A percentile compares a stretch with the other conserved stretches of the same genome.
Conservation (phyloP, 2,888 invertebrate species). For the Drosophila infuscata region DNA sequence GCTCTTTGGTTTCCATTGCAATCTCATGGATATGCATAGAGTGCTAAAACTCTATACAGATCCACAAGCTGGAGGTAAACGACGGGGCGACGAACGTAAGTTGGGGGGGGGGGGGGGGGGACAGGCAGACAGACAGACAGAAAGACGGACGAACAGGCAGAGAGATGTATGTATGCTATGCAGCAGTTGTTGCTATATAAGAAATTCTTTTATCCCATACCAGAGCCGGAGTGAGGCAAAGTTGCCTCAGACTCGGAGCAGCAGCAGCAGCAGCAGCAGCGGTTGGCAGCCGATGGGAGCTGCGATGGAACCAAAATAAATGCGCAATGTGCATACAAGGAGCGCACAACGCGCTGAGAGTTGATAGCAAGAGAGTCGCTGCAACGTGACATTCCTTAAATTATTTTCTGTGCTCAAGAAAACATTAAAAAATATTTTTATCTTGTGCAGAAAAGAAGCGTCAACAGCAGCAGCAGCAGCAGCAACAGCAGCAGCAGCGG, state of each 20-base stretch:
- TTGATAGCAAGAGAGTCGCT: slow-evolving; percentile 48
- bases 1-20: slow-evolving; percentile 43
- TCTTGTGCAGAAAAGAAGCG: slow-evolving; percentile 63
- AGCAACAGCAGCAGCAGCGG: not conserved
- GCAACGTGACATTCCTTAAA: slow-evolving; percentile 81
- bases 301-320: slow-evolving; percentile 65
- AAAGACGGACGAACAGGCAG: slow-evolving; percentile 30
- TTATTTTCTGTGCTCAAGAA: slow-evolving; percentile 80
- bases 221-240: slow-evolving; percentile 35
- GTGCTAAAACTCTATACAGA: slow-evolving; percentile 36
- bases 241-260: slow-evolving; percentile 2
- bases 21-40: slow-evolving; percentile 72
- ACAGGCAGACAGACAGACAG: not conserved
- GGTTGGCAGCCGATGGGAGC: slow-evolving; percentile 19
- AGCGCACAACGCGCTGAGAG: slow-evolving; percentile 46
- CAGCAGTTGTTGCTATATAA: slow-evolving; percentile 79
- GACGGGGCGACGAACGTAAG: not conserved
- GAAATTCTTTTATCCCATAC: slow-evolving; percentile 74
- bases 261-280: slow-evolving; percentile 15
- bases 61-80: slow-evolving; percentile 6
- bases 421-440: slow-evolving; percentile 79
- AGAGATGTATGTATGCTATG: slow-evolving; percentile 62
- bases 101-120: not conserved
- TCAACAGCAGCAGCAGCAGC: slow-evolving; percentile 5
- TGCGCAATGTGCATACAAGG: slow-evolving; percentile 75